Evolutionary conservation across 1,140 invertebrate species (phyloP), one percentile per base, ranked within the genome.

Genomic region (Caerostris extrusa): DNA sequence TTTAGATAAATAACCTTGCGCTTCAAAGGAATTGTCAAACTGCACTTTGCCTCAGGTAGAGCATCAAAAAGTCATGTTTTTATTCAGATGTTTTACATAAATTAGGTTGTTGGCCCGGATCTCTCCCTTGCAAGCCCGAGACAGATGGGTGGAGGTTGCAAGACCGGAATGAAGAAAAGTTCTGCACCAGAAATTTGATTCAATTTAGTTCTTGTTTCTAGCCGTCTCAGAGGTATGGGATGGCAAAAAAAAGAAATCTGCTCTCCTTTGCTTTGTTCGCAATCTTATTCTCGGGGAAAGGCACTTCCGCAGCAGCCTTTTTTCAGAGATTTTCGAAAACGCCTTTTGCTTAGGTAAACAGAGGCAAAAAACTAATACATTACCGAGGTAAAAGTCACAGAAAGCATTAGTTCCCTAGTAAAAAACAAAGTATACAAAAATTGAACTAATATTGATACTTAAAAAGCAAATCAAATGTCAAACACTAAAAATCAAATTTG

Each of bases 51-150:
- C 90, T 81, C 77, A 83, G 90, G 90, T 91, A 82, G 12, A 82
- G 17, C 34, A 50, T 82, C 71, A 82, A 77, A 91, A 91, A 91
- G 90, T 82, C 90, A 91, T 91, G 90, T 91, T 91, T 91, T 91
- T 91, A 91, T 91, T 91, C 90, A 91, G 90, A 91, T 91, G 90
- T 91, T 91, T 91, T 91, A 91, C 90, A 91, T 91, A 91, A 91
- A 91, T 91, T 91, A 91, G 58, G 58, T 91, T 82, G 61, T 50
- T 90, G n/a, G 53, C 14, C 57, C 56, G 61, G 57, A 50, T 91
- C 77, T n/a, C 53, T 17, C 12, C 17, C 12, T 14, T 6, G 8
- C 14, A n/a, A 34, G 67, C 71, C 55, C 71, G 55, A 90, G 88
- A 90, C 77, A 53, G 88, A 7, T 90, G 64, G 67, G 14, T 90